Base-by-base conservation (phyloP, 2,888 invertebrate species). In the Acleris literana region DNA sequence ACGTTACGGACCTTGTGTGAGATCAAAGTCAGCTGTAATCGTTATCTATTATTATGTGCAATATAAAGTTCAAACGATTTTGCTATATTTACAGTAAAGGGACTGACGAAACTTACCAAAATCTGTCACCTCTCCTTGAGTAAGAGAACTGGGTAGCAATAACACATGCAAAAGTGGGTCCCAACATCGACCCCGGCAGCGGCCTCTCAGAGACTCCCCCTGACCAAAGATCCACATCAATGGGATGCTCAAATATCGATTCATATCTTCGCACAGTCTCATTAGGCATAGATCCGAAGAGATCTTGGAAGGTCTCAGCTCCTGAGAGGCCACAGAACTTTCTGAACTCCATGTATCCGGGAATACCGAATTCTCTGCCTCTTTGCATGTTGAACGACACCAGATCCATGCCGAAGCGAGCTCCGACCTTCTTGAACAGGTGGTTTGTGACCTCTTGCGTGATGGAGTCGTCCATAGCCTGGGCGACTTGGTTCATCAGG, bases 381-480 rank as follows among this genome's bases (percentile, higher is more conserved):
- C 98, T 94, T 86, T 97, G 97, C 96, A 98, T 97, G 85, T 98
- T 98, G 83, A 98, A 97, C 11, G 98, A 96, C 17, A 97, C 97
- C 78, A 98, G 92, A 86, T 98, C 98, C 95, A 98, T 95, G 72
- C 98, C 98, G 79, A 96, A 97, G 64, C 96, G 83, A 5, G 94
- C 94, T 51, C 95, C 94, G 48, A 95, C 95, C 85, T 97, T 97
- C 88, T 97, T 97, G 90, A 98, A 98, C 64, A 98, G 91, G 87
- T 97, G 97, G 88, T 98, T 98, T 46, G 98, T 98, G 1, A 98
- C 97, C 94, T 97, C 95, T 77, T 95, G 95, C 0, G 98, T 98
- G 72, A 98, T 97, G 0, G 97, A 97, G 84, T 98, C 97, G 83
- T 98, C 98, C 97, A 98, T 97, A 80, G 97, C 97, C 86, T 98